Conservation (phyloP, 2,797 vertebrate genomes). For the Gorsachius magnificus region DNA sequence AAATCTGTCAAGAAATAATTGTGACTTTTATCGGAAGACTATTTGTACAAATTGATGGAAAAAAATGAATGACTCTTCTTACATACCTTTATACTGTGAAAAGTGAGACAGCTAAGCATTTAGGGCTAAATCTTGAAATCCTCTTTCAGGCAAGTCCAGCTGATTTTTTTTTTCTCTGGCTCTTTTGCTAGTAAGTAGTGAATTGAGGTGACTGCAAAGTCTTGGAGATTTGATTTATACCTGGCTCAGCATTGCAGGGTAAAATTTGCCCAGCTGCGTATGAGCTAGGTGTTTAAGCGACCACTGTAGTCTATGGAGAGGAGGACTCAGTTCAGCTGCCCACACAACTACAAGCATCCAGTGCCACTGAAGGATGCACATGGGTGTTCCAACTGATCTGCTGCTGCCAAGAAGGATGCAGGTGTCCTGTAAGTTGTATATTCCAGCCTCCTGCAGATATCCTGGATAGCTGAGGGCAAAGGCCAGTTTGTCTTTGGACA, state of each 20-base stretch:
- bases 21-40: not conserved
- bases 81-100: not conserved
- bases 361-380: not conserved
- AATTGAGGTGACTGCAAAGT: not conserved
- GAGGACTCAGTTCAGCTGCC: not conserved
- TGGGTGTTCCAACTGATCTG: not conserved
- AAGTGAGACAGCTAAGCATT: not conserved
- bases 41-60: not conserved
- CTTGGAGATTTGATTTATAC: not conserved
- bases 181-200: not conserved
- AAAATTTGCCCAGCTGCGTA: not conserved
- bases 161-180: not conserved
- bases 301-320: not conserved
- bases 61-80: not conserved
- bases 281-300: not conserved
- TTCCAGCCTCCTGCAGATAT: not conserved
- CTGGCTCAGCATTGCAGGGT: not conserved
- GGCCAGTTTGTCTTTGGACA: not conserved
- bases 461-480: not conserved
- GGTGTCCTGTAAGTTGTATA: not conserved
- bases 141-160: not conserved
- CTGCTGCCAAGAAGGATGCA: not conserved
- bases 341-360: not conserved
- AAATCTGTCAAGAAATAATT: not conserved
- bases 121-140: not conserved